These are phyloP conservation scores for Tyto alba DNA, from an alignment of 2,113 vertebrate genomes.

Conservation along the genomic window DNA sequence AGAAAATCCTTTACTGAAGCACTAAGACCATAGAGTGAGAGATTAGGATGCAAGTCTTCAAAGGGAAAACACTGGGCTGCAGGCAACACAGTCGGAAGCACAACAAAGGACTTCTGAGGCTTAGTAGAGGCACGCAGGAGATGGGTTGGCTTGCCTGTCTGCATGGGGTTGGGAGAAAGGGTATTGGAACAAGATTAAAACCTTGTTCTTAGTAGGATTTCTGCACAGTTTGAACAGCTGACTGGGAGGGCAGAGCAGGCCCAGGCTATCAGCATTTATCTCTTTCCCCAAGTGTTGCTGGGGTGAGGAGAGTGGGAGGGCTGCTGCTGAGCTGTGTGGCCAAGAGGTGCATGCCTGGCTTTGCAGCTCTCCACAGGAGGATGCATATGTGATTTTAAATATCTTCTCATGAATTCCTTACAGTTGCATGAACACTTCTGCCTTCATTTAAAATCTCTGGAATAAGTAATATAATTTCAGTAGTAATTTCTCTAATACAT, in stretches of 20 bases:
- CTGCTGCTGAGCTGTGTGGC: not conserved
- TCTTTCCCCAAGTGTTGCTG: not conserved
- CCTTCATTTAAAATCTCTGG: not conserved
- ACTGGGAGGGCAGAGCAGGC: not conserved
- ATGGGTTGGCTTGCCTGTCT: constrained; percentile 7
- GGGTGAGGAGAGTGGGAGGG: not conserved
- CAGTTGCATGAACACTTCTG: not conserved
- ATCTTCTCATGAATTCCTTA: not conserved
- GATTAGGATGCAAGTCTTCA: constrained; percentile 26
- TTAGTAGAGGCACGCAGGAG: constrained; percentile 34
- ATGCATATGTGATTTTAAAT: not conserved
- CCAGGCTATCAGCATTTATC: not conserved
- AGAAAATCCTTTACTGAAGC: not conserved
- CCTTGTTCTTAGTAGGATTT: not conserved
- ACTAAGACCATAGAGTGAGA: not conserved
- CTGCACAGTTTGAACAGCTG: constrained; percentile 4
- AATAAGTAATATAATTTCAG: not conserved
- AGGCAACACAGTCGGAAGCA: not conserved
- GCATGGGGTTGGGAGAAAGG: constrained; percentile 4
- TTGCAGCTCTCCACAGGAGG: not conserved
- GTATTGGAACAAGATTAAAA: constrained; percentile 56
- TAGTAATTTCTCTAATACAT: not conserved
- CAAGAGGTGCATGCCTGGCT: not conserved
- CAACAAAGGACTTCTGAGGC: constrained; percentile 48
- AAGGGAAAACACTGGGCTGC: constrained; percentile 9